phyloP scores from a whole-genome alignment of 1,140 invertebrate genomes.

The Saccostrea cuccullata region DNA sequence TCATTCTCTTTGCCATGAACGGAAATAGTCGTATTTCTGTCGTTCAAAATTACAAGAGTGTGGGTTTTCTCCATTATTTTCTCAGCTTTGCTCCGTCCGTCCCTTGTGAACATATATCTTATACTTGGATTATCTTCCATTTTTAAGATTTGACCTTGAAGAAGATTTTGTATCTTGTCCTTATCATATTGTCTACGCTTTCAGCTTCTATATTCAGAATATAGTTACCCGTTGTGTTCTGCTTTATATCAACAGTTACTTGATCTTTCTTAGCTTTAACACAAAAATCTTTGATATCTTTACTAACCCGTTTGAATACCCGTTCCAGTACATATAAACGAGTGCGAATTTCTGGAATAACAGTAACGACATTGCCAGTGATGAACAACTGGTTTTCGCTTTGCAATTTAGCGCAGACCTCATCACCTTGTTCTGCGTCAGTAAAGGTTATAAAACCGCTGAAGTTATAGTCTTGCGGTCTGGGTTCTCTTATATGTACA shows the following conservation, averaged over 20 bases:
- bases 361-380: constrained; percentile 48
- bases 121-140: constrained; percentile 40
- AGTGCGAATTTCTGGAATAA: constrained; percentile 56
- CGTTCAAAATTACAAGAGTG: constrained; percentile 60
- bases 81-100: constrained; percentile 58
- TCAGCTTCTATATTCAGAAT: constrained; percentile 58
- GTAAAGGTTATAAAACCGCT: constrained; percentile 59
- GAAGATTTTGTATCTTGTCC: constrained; percentile 57
- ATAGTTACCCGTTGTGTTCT: constrained; percentile 53
- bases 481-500: constrained; percentile 46
- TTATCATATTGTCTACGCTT: constrained; percentile 49
- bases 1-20: constrained; percentile 60
- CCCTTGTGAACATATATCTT: constrained; percentile 54
- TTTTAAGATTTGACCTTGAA: constrained; percentile 62
- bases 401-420: constrained; percentile 49
- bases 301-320: constrained; percentile 53
- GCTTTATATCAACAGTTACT: constrained; percentile 40
- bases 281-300: constrained; percentile 49
- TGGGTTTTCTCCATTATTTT: constrained; percentile 56
- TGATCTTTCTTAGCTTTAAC: constrained; percentile 26
- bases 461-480: constrained; percentile 33
- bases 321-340: constrained; percentile 55
- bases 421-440: constrained; percentile 59
- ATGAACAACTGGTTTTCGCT: constrained; percentile 25
- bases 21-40: constrained; percentile 61